These are phyloP conservation scores for Phyllostomus discolor DNA, from an alignment of 2,113 vertebrate genomes.

Conservation along the genomic window DNA sequence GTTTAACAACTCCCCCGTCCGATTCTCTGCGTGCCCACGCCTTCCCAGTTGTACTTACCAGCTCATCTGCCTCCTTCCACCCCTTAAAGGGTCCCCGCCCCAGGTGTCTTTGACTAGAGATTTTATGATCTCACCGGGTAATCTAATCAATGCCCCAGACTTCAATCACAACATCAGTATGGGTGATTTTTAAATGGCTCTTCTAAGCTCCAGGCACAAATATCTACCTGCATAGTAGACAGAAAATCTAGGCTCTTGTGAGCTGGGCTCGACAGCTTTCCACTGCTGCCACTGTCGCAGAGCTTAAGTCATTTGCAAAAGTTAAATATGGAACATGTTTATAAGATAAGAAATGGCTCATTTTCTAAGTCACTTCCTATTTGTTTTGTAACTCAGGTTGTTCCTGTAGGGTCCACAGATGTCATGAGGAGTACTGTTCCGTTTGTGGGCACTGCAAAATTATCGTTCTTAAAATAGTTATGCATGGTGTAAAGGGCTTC, in stretches of 20 bases:
- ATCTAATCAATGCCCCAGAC: neutral
- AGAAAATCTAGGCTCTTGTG: neutral
- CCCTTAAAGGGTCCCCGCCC: neutral
- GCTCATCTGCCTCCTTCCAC: neutral
- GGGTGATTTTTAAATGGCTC: neutral
- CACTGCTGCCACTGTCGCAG: neutral
- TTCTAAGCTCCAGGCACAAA: neutral
- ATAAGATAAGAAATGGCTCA: neutral
- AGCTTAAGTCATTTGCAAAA: neutral
- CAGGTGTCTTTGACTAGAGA: neutral
- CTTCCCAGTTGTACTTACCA: neutral
- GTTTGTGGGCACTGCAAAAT: neutral
- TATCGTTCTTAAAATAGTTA: neutral
- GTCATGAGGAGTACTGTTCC: neutral
- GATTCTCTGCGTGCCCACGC: neutral
- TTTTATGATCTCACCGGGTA: neutral
- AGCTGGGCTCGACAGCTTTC: neutral
- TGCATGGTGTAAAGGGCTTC: neutral
- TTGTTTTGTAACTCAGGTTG: neutral
- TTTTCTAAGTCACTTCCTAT: neutral
- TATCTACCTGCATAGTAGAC: neutral
- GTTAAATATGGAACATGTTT: neutral
- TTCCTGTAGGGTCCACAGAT: neutral
- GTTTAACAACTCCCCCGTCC: neutral
- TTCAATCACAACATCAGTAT: neutral